Base-by-base conservation (phyloP, 1,140 invertebrate genomes). In the Pseudomyrmex pallidus region DNA sequence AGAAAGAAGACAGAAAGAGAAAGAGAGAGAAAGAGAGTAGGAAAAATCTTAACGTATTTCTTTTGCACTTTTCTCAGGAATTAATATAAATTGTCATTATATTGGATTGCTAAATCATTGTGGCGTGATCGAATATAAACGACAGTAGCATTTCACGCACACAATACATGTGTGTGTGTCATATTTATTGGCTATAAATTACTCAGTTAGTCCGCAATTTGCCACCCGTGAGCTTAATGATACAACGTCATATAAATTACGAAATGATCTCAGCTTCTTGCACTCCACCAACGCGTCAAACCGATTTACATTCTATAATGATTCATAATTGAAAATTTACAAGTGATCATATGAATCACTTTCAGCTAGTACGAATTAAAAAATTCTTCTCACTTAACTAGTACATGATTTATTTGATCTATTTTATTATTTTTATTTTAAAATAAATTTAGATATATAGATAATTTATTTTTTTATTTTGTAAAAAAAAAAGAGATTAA, bases 131-230 rank as follows among this genome's bases (percentile, higher is more conserved):
- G 46, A 80, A 59, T 72, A 50, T 80, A 25, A 22, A 22, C n/a
- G 20, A 35, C 44, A 22, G 68, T 59, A 44, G 44, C 44, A 64
- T 44, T 46, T 59, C 66, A 61, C 22, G 5, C 35, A n/a, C 66
- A 72, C 64, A 78, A 78, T 57, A 50, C 54, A 35, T 35, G 35
- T 35, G 35, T 35, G 35, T 35, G 35, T 35, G 35, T 35, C 50
- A 77, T 72, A 72, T 80, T 80, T 72, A 80, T 80, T 80, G 76
- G 66, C 66, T 80, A 80, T 72, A 80, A 72, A 61, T 80, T 80
- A 72, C 35, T 35, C 35, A 80, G 76, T 80, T 80, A 59, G 76
- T 50, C 54, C 44, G 54, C 61, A 80, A 80, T 80, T 80, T 70
- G 54, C 66, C 66, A 80, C 76, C 76, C 76, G n/a, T 80, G 66